Evolutionary conservation across 2,113 vertebrate species (phyloP).

Genomic region (Fregata magnificens): DNA sequence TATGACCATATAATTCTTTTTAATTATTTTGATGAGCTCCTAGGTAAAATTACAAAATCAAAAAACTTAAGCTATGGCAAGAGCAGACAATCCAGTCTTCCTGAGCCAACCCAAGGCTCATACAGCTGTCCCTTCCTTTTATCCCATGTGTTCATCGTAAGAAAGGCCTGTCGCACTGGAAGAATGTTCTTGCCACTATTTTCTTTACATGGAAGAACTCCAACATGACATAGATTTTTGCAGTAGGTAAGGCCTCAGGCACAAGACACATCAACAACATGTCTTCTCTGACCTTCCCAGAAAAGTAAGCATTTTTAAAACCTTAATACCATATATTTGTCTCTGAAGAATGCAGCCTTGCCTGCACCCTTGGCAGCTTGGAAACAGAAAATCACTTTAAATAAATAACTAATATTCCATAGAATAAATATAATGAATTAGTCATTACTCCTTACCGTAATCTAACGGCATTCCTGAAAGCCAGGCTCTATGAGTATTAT

Average conservation of each 20-base stretch:
- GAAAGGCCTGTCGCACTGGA: not conserved
- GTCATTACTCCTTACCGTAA: not conserved
- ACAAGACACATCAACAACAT: not conserved
- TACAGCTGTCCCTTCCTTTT: not conserved
- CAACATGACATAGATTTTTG: not conserved
- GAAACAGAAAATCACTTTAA: conserved; percentile 15
- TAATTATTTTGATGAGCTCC: not conserved
- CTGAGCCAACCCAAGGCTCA: not conserved
- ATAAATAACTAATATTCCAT: not conserved
- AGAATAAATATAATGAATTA: conserved; percentile 21
- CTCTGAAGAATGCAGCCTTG: not conserved
- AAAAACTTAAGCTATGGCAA: not conserved
- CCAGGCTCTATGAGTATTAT: not conserved
- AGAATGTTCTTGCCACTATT: not conserved
- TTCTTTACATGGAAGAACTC: not conserved
- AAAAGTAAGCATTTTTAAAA: not conserved
- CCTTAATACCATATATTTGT: not conserved
- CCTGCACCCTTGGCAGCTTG: not conserved
- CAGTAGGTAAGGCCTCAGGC: not conserved
- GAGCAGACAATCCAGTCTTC: not conserved
- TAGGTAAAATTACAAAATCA: not conserved
- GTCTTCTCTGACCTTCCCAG: not conserved
- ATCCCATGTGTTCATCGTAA: not conserved
- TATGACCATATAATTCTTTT: not conserved
- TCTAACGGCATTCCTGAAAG: not conserved